These are phyloP conservation scores for Aphidius gifuensis DNA, from an alignment of 1,140 invertebrate species.

Conservation along the genomic window DNA sequence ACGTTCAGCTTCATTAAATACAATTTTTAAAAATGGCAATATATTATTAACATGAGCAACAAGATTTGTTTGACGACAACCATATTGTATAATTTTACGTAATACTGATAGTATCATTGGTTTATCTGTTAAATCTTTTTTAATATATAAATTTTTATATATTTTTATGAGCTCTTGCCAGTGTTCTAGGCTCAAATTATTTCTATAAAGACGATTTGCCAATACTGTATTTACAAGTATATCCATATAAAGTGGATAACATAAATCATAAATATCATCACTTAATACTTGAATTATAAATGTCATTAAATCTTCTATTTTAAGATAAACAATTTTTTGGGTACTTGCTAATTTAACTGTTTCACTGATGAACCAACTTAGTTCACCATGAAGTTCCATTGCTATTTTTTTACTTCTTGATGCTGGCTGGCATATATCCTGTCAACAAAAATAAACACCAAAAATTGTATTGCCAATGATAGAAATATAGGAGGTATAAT, in stretches of 20 bases:
- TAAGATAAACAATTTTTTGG: slow-evolving; percentile 26
- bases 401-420: slow-evolving; percentile 1
- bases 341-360: slow-evolving; percentile 28
- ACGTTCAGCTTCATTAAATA: slow-evolving; percentile 27
- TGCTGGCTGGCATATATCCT: not conserved
- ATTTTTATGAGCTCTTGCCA: slow-evolving; percentile 39
- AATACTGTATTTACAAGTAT: slow-evolving; percentile 35
- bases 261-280: slow-evolving; percentile 26
- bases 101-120: slow-evolving; percentile 26
- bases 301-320: slow-evolving; percentile 27
- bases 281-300: slow-evolving; percentile 33
- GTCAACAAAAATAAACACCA: too few species aligned
- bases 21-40: slow-evolving; percentile 28
- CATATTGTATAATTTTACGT: slow-evolving; percentile 34
- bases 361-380: not conserved
- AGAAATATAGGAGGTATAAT: too few species aligned
- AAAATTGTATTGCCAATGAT: too few species aligned
- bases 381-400: slow-evolving; percentile 4
- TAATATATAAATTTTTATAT: slow-evolving; percentile 30
- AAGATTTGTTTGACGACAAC: slow-evolving; percentile 32
- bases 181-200: slow-evolving; percentile 27
- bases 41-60: slow-evolving; percentile 4
- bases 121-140: slow-evolving; percentile 4
- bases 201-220: slow-evolving; percentile 31
- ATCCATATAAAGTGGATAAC: slow-evolving; percentile 35